These are phyloP conservation scores for Ostrea edulis DNA, from an alignment of 1,140 invertebrate genomes.

Conservation along the genomic window DNA sequence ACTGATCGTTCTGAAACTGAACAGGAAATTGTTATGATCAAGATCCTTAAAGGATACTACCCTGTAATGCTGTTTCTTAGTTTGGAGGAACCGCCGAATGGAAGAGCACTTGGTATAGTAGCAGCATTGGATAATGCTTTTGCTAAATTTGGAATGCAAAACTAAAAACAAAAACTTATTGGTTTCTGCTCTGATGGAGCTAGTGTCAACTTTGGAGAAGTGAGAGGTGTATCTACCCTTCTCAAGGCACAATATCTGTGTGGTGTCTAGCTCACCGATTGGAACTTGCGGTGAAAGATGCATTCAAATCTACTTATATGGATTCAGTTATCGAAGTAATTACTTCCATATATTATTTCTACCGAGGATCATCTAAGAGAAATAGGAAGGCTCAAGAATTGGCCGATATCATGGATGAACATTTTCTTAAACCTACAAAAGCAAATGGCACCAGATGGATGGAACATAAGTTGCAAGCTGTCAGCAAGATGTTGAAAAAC, in stretches of 20 bases:
- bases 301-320: slow-evolving; percentile 55
- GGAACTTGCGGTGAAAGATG: slow-evolving; percentile 57
- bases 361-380: slow-evolving; percentile 52
- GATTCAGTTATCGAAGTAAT: slow-evolving; percentile 48
- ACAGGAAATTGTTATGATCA: slow-evolving; percentile 40
- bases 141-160: not conserved
- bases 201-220: not conserved
- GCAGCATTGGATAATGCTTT: not conserved
- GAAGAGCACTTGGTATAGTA: not conserved
- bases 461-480: slow-evolving; percentile 49
- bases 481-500: slow-evolving; percentile 44
- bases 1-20: slow-evolving; percentile 43
- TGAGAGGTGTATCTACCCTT: not conserved
- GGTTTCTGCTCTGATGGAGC: not conserved
- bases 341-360: slow-evolving; percentile 52
- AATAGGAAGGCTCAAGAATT: slow-evolving; percentile 53
- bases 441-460: slow-evolving; percentile 54
- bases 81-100: not conserved
- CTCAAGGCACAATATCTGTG: slow-evolving; percentile 8
- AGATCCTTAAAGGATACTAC: not conserved
- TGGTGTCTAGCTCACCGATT: slow-evolving; percentile 57
- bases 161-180: not conserved
- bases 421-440: slow-evolving; percentile 52
- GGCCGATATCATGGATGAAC: slow-evolving; percentile 50
- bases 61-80: not conserved